Conservation (phyloP, 2,888 invertebrate species). For the Pasiphila rectangulata region DNA sequence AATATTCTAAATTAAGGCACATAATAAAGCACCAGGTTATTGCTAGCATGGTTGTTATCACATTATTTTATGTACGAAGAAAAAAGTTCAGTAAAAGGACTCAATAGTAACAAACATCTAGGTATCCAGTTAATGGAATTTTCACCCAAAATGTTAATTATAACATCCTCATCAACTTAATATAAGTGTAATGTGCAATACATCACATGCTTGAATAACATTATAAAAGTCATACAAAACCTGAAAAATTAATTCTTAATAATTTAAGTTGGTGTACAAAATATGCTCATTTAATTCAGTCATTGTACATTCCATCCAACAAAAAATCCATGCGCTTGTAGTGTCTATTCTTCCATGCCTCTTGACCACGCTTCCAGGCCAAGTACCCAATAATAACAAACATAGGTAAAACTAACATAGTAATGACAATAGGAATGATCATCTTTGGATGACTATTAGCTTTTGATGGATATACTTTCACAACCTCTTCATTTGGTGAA, state of each 20-base stretch:
- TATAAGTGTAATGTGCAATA: too few relatives aligned
- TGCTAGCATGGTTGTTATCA: slow-evolving; percentile 20
- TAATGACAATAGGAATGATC: slow-evolving; percentile 87
- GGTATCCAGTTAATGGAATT: too few relatives aligned
- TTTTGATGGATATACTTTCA: slow-evolving; percentile 40
- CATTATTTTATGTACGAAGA: slow-evolving; percentile 12
- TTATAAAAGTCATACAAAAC: too few relatives aligned
- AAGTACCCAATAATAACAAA: slow-evolving; percentile 85
- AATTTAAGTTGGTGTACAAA: too few relatives aligned
- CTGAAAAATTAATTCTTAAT: too few relatives aligned
- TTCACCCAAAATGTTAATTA: too few relatives aligned
- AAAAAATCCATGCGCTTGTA: slow-evolving; percentile 94
- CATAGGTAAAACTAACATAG: slow-evolving; percentile 87
- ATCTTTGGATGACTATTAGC: slow-evolving; percentile 80
- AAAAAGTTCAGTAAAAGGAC: slow-evolving; percentile 3
- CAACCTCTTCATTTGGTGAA: slow-evolving; percentile 37
- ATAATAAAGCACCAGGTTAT: slow-evolving; percentile 24
- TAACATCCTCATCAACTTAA: too few relatives aligned
- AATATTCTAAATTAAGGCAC: slow-evolving; percentile 31
- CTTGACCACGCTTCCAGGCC: slow-evolving; percentile 85
- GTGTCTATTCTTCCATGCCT: slow-evolving; percentile 92
- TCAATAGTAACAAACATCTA: slow-evolving; percentile 7
- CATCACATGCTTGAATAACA: too few relatives aligned
- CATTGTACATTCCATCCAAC: slow-evolving; percentile 94
- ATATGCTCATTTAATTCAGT: slow-evolving; percentile 59